Conservation (phyloP, 2,113 vertebrate genomes). For the Garra rufa region DNA sequence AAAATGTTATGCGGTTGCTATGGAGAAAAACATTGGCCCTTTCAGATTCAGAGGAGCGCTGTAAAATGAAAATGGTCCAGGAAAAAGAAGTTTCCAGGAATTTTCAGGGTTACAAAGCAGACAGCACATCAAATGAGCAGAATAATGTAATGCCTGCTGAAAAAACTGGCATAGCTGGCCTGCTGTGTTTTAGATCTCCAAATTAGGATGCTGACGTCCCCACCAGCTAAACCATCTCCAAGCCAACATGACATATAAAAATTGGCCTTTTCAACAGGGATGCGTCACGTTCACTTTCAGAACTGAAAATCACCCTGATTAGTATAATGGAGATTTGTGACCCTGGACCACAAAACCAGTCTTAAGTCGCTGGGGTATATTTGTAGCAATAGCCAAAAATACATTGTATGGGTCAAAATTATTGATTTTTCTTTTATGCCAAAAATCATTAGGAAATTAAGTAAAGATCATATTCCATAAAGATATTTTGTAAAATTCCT, state of each 20-base stretch:
- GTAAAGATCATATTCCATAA: no score
- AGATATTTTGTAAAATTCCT: no score
- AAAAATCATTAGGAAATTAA: no score
- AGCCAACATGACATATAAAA: not conserved
- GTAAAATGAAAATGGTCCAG: slow-evolving; percentile 78
- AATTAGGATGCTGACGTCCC: not conserved
- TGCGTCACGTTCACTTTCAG: not conserved
- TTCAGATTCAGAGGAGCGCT: slow-evolving; percentile 77
- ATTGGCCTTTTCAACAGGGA: not conserved
- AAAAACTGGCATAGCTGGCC: not conserved
- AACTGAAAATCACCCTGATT: no score
- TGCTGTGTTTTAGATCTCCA: not conserved
- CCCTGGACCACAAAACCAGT: no score
- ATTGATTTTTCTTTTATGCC: no score
- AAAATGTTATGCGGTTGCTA: slow-evolving; percentile 93
- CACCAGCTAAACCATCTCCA: not conserved
- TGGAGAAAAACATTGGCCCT: slow-evolving; percentile 84
- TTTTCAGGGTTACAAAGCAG: slow-evolving; percentile 75
- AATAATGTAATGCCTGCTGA: slow-evolving; percentile 62
- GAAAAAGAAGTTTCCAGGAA: slow-evolving; percentile 79
- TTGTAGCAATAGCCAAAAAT: no score
- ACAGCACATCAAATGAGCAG: slow-evolving; percentile 61
- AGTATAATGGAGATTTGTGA: no score
- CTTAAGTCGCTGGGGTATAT: no score
- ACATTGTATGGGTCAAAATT: no score